These are phyloP conservation scores for Jacana jacana DNA, from an alignment of 2,113 vertebrate species.

Conservation along the genomic window DNA sequence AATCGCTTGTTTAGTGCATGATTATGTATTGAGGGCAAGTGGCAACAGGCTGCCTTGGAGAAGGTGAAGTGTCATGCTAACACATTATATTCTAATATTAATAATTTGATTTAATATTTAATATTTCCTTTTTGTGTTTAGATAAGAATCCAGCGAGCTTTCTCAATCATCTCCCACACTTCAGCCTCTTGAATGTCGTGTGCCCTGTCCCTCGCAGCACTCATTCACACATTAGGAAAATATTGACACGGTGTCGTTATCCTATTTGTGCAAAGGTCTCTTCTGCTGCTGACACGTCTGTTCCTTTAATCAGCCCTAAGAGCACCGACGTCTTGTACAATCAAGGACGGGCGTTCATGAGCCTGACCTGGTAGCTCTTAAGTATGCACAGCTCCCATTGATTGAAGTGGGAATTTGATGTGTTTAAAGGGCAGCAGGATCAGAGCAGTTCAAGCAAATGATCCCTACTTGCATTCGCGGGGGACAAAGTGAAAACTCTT, in stretches of 20 bases:
- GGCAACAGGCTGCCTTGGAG: neutral
- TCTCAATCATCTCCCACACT: neutral
- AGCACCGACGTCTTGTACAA: neutral
- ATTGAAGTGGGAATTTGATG: neutral
- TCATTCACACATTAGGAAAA: neutral
- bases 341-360: neutral
- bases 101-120: slow-evolving; percentile 35
- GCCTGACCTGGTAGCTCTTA: neutral
- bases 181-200: neutral
- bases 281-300: neutral
- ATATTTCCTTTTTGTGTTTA: slow-evolving; percentile 10
- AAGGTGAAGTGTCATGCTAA: slow-evolving; percentile 4
- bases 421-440: neutral
- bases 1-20: neutral
- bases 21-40: neutral
- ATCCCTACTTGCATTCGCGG: neutral
- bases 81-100: neutral
- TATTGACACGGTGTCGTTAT: neutral
- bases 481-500: neutral
- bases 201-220: neutral
- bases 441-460: slow-evolving; percentile 1
- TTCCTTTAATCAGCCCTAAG: neutral
- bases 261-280: slow-evolving; percentile 19
- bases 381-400: neutral
- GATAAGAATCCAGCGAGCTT: neutral